Base-by-base conservation (phyloP, 2,797 vertebrate genomes). In the Sebastes oblongus region DNA sequence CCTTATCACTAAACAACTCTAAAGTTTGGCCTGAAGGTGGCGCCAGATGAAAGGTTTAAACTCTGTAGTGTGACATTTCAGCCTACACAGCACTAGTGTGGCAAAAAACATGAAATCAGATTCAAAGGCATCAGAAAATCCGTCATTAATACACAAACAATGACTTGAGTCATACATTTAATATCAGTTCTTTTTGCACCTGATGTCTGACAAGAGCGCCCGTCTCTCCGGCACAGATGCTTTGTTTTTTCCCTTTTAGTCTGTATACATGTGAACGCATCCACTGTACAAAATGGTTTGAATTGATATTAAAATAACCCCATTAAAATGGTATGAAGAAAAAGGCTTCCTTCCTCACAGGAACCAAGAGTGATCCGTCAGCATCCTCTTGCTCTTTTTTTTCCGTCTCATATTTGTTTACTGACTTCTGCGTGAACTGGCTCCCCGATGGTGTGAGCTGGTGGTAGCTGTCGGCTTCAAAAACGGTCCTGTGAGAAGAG, bases 221-320 rank as follows among this genome's bases (percentile, higher is more conserved):
- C 16, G 18, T 50, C 16, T 52, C 50, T 52, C 1, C 50, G 1
- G 50, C 50, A 52, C 8, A 52, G 50, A n/a, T 52, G 12, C 34
- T 79, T 75, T 64, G 22, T 32, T 13, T 52, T 78, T 87, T 86
- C 84, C 82, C 79, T 85, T 88, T 86, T 50, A 27, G 16, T 67
- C 30, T 55, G 46, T 58, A 68, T 42, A 59, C 55, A 66, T 3
- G 39, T 55, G 62, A 39, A n/a, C 16, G 71, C 32, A 50, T 10
- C 55, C 50, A 54, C 52, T 73, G 70, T 72, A 78, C 72, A 74
- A 24, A 73, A 30, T 16, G 58, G 61, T 54, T 54, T 80, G 24
- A 68, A 73, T 3, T 39, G 16, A 75, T 39, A 55, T 12, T 39
- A 25, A 77, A 64, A 42, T 29, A 58, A 59, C 27, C 34, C 30